Evolutionary conservation across 1,140 invertebrate genomes (phyloP), one percentile per base, ranked within the genome.

Genomic region (Drosophila azteca): DNA sequence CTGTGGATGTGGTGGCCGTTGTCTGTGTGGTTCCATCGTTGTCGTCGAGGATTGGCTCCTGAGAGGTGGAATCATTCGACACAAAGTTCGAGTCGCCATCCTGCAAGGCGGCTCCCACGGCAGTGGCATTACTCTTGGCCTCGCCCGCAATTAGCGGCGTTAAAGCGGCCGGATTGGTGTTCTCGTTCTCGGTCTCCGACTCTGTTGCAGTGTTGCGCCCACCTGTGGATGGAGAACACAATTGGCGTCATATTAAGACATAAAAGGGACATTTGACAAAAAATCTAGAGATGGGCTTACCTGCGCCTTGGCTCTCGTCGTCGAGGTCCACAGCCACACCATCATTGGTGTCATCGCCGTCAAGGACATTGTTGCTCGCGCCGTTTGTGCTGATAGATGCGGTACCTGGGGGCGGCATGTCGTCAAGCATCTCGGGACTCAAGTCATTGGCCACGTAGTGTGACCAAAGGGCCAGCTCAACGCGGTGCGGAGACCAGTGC

Each of bases 391-490:
- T 80, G 51, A 65, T 59, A 31, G 63, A 39, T 20, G 59, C 69
- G 29, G 59, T 39, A 3, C 70, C 84, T n/a, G 63, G 83, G 49
- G 79, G 51, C 72, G 95, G 96, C 92, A 96, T 95, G 70, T 95
- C 94, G 67, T 96, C 95, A 17, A 98, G 93, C 59, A 98, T 92
- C 83, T 97, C 95, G 29, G 97, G 96, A 90, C 96, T 95, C 73
- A 97, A 90, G 75, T 98, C 96, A 44, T 95, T 95, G 49, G 96
- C 94, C 31, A 98, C 94, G 90, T 96, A 97, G 92, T 98, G 97
- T 60, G 97, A 96, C 97, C 97, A 98, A 46, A 98, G 90, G 5
- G 97, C 96, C 76, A 98, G 91, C 92, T 98, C 97, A 24, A 98
- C 96, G 90, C 94, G 87, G 83, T 92, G 91, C 43, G 91, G 90